Evolutionary conservation across 64 coral and sea anemone genomes (phyloP).

Genomic region (Pachyseris speciosa): DNA sequence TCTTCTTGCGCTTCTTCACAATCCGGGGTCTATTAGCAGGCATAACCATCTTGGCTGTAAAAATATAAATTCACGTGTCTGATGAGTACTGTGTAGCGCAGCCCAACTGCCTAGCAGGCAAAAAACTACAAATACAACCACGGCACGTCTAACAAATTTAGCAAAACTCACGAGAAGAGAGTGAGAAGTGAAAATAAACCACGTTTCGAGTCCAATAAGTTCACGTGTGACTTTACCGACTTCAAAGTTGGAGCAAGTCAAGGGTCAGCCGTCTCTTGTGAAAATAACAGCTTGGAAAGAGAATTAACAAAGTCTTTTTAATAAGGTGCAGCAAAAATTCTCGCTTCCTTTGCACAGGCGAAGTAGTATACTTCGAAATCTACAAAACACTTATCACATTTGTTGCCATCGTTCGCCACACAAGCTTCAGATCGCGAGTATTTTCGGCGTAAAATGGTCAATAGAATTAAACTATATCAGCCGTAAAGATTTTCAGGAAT

Average conservation of each 20-base stretch:
- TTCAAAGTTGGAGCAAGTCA: too few species aligned
- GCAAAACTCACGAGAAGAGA: too few species aligned
- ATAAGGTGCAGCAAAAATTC: background rate
- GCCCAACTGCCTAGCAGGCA: background rate
- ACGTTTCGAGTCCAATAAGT: background rate
- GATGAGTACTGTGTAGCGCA: background rate
- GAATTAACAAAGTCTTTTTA: background rate
- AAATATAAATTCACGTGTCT: background rate
- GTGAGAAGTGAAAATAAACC: background rate
- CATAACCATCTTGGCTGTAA: slow-evolving; percentile 85
- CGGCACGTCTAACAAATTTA: too few species aligned
- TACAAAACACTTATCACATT: too few species aligned
- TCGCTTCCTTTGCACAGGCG: background rate
- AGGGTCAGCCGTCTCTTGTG: background rate
- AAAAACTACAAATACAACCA: too few species aligned
- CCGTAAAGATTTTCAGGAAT: background rate
- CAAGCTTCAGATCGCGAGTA: background rate
- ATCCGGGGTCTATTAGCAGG: slow-evolving; percentile 77
- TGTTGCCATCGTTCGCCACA: too few species aligned
- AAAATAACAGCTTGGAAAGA: background rate
- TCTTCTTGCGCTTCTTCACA: slow-evolving; percentile 95
- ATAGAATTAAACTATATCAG: background rate
- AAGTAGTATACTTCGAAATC: too few species aligned
- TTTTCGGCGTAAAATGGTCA: background rate
- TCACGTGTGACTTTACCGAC: background rate